Base-by-base conservation (phyloP, 2,797 vertebrate genomes). In the Urocyon cinereoargenteus region DNA sequence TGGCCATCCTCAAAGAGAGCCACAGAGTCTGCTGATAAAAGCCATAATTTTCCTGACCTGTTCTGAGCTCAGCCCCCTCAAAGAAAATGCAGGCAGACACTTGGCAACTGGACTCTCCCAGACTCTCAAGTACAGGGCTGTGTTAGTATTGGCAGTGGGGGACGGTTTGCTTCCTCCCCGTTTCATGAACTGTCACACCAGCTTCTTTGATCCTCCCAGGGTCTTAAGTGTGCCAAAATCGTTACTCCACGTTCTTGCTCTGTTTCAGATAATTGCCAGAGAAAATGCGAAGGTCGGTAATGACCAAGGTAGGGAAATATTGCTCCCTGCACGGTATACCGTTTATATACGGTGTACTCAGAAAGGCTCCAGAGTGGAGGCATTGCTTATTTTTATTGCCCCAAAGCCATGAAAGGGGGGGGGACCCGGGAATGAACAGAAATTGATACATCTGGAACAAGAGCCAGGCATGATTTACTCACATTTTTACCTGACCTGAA, bases 311-410 rank as follows among this genome's bases (percentile, higher is more conserved):
- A 96, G 96, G 95, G 97, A 97, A 98, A 97, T 79, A 51, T 59
- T 4, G 78, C 96, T 97, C 95, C 95, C 92, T 96, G 94, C 93
- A 73, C 94, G 57, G 97, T 86, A 91, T 86, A 89, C 96, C 0
- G 0, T 96, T 98, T 97, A 95, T 97, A 98, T 90, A 95, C 66
- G 96, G 97, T 98, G 94, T 93, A 97, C 97, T 97, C 98, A 97
- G 97, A 97, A 97, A 98, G 98, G 98, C 98, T 97, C 77, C 95
- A 59, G 97, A 92, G 73, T 97, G 96, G 97, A 98, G 98, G 98
- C 96, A 84, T 97, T 98, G 98, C 98, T 98, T 98, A 94, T 98
- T 99, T 99, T 98, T 98, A 98, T 98, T 99, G 98, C 98, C 98
- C 98, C 97, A 97, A 97, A 98, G 98, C 98, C 98, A 98, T 97